phyloP scores from a whole-genome alignment of 64 coral and sea anemone genomes.

The Montipora foliosa region DNA sequence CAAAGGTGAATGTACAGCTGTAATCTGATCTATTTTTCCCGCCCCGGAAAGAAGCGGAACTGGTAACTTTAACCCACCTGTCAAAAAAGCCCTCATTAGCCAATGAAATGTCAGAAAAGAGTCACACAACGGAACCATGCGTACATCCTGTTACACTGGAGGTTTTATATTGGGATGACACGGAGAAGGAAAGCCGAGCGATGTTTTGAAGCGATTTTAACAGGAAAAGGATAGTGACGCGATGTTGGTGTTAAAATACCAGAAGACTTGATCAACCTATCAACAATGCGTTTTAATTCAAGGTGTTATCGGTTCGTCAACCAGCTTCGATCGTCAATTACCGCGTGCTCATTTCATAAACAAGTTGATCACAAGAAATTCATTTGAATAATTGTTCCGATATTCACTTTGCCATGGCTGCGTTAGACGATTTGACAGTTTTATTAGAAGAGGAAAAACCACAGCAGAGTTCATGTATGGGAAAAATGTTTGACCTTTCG shows the following conservation, averaged over 20 bases:
- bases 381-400: not conserved
- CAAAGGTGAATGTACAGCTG: not conserved
- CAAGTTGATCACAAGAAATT: not conserved
- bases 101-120: not conserved
- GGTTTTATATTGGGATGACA: not conserved
- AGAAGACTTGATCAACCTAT: not conserved
- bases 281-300: conserved; percentile 23
- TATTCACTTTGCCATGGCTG: conserved; percentile 2
- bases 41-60: conserved; percentile 25
- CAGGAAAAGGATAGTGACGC: conserved; percentile 19
- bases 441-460: conserved; percentile 34
- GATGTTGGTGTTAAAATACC: conserved; percentile 36
- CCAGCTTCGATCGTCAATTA: not conserved
- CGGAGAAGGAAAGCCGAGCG: not conserved
- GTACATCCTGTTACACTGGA: not conserved
- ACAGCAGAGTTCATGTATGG: conserved; percentile 20
- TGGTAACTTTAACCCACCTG: not conserved
- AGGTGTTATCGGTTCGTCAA: not conserved
- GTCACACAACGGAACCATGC: conserved; percentile 29
- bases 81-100: not conserved
- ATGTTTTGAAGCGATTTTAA: not conserved
- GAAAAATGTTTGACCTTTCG: not conserved
- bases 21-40: not conserved
- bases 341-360: not conserved
- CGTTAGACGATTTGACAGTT: conserved; percentile 1